Evolutionary conservation across 1,140 invertebrate genomes (phyloP).

Genomic region (Drosophila carrolli): DNA sequence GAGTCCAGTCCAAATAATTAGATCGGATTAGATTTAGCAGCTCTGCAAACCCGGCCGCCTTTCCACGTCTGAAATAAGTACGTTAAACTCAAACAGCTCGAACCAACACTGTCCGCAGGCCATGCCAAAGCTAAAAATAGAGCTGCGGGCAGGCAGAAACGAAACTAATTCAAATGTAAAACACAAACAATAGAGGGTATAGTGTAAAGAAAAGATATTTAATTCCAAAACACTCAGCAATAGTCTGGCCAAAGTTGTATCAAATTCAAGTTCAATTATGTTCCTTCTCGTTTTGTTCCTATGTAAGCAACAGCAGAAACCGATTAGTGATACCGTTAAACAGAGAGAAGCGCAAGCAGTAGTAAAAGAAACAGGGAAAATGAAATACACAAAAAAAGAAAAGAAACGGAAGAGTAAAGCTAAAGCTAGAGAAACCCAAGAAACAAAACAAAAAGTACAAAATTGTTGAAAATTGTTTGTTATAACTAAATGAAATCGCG

Average conservation of each 20-base stretch:
- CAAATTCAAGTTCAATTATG: conserved; percentile 80
- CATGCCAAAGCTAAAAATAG: neutral
- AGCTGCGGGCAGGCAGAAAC: conserved; percentile 12
- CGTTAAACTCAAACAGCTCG: conserved; percentile 80
- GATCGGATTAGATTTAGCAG: conserved; percentile 22
- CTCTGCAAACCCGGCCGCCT: conserved; percentile 43
- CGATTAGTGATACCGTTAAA: conserved; percentile 79
- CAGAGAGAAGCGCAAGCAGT: conserved; percentile 40
- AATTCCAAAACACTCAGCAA: conserved; percentile 36
- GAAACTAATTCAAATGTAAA: conserved; percentile 15
- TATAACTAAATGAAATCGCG: conserved; percentile 54
- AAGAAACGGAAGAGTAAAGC: conserved; percentile 10
- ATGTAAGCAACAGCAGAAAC: conserved; percentile 64
- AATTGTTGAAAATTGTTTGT: conserved; percentile 76
- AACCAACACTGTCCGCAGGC: conserved; percentile 36
- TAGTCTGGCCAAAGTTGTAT: conserved; percentile 61
- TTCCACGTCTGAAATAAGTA: conserved; percentile 70
- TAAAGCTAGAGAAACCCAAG: conserved; percentile 29
- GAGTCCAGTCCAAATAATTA: conserved; percentile 24
- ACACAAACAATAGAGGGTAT: conserved; percentile 25
- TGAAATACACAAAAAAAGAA: conserved; percentile 18
- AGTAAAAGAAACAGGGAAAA: conserved; percentile 31
- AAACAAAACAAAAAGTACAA: conserved; percentile 67
- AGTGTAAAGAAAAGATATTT: conserved; percentile 13
- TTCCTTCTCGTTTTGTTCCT: conserved; percentile 81